A percentile compares a stretch with the other conserved stretches of the same genome.
Conservation (phyloP, 2,797 vertebrate genomes). For the Accipiter minullus region DNA sequence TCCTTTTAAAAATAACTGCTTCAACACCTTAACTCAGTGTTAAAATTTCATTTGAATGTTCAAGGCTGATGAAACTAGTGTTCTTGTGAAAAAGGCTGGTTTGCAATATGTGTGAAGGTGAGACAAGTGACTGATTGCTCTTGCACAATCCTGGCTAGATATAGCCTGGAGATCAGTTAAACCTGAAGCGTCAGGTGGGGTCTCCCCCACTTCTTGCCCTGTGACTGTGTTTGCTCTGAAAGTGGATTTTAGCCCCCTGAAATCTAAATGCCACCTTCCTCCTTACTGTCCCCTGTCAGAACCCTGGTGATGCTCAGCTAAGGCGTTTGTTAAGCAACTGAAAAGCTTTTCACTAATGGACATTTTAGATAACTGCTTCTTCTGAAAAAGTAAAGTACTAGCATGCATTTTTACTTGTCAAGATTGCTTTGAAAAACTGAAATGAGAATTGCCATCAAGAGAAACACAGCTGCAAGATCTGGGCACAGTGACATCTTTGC, state of each 20-base stretch:
- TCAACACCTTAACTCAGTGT: neutral
- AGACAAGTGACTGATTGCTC: neutral
- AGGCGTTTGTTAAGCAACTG: neutral
- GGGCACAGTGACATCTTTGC: neutral
- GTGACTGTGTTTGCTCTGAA: neutral
- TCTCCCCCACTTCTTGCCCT: neutral
- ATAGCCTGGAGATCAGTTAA: neutral
- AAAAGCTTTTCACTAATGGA: neutral
- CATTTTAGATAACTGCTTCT: neutral
- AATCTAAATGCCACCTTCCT: neutral
- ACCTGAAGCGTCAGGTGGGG: neutral
- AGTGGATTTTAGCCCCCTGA: neutral
- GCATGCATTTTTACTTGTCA: neutral
- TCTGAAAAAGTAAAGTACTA: neutral
- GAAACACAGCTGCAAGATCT: neutral
- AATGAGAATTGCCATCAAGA: neutral
- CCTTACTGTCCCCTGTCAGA: neutral
- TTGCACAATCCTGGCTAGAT: neutral
- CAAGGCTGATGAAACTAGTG: neutral
- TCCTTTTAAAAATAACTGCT: slow-evolving; percentile 37
- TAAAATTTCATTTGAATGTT: slow-evolving; percentile 38
- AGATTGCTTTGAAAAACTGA: neutral
- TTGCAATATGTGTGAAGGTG: neutral
- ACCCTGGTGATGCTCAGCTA: neutral
- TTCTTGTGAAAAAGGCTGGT: neutral